Conservation (phyloP, 1,140 invertebrate genomes). For the Drosophila teissieri region DNA sequence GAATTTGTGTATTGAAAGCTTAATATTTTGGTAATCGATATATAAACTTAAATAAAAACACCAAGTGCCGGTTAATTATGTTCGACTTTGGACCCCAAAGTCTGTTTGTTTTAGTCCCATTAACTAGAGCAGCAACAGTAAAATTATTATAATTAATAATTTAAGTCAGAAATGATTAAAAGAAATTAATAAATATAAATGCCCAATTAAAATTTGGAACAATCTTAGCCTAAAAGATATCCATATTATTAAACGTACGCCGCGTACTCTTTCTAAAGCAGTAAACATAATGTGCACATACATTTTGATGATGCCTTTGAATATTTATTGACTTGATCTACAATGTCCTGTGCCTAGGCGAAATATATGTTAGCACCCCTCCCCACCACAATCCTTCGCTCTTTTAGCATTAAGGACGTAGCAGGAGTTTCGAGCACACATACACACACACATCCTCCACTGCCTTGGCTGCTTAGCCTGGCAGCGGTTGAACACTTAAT, state of each 20-base stretch:
- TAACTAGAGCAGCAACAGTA: no score
- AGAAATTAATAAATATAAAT: no score
- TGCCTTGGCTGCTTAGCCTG: conserved; percentile 27
- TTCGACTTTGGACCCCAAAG: no score
- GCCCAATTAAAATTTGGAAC: no score
- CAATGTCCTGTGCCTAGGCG: neutral
- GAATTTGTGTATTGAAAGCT: conserved; percentile 3
- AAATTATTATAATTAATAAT: no score
- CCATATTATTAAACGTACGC: neutral
- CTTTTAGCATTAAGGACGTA: neutral
- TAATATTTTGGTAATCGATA: neutral
- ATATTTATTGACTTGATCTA: conserved; percentile 10
- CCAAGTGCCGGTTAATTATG: no score
- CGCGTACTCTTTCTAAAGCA: neutral
- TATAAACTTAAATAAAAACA: no score
- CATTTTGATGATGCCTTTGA: neutral
- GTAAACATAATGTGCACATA: neutral
- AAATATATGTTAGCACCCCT: neutral
- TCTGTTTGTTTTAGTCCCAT: no score
- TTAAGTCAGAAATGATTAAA: no score
- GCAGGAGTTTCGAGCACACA: conserved; percentile 9
- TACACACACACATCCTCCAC: conserved; percentile 9
- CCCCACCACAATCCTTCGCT: conserved; percentile 1
- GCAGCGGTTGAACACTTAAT: conserved; percentile 40
- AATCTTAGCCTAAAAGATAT: neutral